Evolutionary conservation across 2,113 vertebrate species (phyloP).

Genomic region (Litocranius walleri): DNA sequence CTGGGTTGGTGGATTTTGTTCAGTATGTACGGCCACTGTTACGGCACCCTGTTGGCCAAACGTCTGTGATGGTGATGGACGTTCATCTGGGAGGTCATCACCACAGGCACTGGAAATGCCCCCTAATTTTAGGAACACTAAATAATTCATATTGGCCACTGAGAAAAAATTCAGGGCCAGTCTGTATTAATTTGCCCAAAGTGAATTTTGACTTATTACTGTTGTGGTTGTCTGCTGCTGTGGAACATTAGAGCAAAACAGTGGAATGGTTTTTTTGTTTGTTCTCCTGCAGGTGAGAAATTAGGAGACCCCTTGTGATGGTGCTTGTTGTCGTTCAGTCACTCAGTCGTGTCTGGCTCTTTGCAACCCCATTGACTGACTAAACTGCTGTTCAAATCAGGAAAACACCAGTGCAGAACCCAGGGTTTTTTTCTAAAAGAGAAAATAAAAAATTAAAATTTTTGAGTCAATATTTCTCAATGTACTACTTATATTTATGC

Average conservation of each 20-base stretch:
- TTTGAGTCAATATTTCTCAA: background rate
- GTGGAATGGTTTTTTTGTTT: too few relatives aligned
- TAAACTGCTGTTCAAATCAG: background rate
- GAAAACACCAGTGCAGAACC: background rate
- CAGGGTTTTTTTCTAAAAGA: background rate
- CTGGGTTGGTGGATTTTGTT: too few relatives aligned
- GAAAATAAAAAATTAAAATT: background rate
- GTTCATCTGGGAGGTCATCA: conserved; percentile 69
- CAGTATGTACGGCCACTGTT: background rate
- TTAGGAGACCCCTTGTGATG: accelerated
- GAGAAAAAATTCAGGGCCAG: background rate
- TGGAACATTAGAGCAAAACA: background rate
- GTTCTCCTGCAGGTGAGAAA: accelerated
- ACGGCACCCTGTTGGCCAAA: background rate
- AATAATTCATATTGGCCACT: conserved; percentile 72
- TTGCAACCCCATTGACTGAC: background rate
- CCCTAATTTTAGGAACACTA: conserved; percentile 69
- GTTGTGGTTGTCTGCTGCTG: background rate
- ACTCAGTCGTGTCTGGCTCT: background rate
- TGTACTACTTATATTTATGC: accelerated
- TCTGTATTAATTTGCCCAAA: background rate
- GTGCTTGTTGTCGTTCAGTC: accelerated
- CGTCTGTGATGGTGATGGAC: background rate
- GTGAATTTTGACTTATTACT: background rate
- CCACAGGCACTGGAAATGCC: conserved; percentile 64